These are phyloP conservation scores for Coccyzus lansbergi DNA, from an alignment of 2,797 vertebrate genomes.

Conservation along the genomic window DNA sequence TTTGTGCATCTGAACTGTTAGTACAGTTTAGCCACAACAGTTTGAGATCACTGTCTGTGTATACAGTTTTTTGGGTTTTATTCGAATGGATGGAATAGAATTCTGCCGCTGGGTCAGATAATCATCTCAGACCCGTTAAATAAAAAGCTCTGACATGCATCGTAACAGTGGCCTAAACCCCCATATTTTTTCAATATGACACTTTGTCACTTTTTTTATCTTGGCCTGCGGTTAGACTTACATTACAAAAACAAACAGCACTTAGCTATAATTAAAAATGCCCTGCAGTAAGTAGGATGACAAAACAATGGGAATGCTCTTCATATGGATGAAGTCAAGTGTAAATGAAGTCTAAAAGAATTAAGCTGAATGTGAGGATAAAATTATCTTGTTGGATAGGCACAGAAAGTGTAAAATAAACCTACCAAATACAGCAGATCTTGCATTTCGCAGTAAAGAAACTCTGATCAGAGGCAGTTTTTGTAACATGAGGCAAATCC, in stretches of 20 bases:
- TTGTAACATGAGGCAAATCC: not conserved
- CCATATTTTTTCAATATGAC: constrained; percentile 58
- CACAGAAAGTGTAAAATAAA: constrained; percentile 42
- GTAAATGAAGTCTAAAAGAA: constrained; percentile 68
- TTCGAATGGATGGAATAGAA: constrained; percentile 15
- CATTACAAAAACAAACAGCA: constrained; percentile 54
- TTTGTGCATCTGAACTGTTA: not conserved
- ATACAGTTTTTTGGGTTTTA: not conserved
- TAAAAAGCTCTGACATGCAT: constrained; percentile 60
- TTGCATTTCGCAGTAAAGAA: not conserved
- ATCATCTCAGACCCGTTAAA: constrained; percentile 43
- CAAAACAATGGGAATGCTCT: constrained; percentile 60
- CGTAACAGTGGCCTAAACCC: constrained; percentile 38
- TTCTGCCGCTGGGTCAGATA: constrained; percentile 31
- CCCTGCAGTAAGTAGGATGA: constrained; percentile 47
- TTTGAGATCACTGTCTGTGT: not conserved
- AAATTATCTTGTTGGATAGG: constrained; percentile 46
- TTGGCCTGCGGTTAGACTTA: constrained; percentile 46
- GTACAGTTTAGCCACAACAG: not conserved
- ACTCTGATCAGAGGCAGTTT: not conserved
- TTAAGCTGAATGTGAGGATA: constrained; percentile 50
- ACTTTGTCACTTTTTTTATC: not conserved
- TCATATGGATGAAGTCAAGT: constrained; percentile 64
- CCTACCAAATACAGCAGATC: not conserved
- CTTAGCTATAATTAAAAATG: constrained; percentile 69